Evolutionary conservation across 2,888 invertebrate species (phyloP).

Genomic region (Tipula vernalis): DNA sequence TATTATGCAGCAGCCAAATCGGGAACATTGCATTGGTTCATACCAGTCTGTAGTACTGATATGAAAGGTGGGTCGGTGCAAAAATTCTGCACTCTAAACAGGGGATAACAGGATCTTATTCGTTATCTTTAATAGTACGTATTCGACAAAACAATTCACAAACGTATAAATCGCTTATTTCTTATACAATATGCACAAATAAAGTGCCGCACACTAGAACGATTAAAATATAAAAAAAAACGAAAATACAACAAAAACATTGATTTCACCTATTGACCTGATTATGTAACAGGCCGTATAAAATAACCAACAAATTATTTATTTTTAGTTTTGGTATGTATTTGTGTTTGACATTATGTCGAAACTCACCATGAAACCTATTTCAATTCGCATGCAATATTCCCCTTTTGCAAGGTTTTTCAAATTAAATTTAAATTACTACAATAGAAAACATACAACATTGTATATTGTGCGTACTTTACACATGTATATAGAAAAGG

Average conservation of each 20-base stretch:
- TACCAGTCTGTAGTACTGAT: too few species aligned
- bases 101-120: too few species aligned
- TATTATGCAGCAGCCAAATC: too few species aligned
- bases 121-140: too few species aligned
- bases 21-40: too few species aligned
- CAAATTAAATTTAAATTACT: background rate
- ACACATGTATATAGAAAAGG: background rate
- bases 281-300: background rate
- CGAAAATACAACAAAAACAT: background rate
- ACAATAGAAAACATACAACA: background rate
- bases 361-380: background rate
- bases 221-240: too few species aligned
- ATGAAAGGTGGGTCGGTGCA: too few species aligned
- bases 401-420: background rate
- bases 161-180: too few species aligned
- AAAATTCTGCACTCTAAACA: too few species aligned
- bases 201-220: too few species aligned
- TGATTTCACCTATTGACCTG: background rate
- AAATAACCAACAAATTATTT: background rate
- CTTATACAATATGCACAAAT: too few species aligned
- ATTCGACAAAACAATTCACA: too few species aligned
- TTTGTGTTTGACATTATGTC: constrained; percentile 1
- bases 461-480: background rate
- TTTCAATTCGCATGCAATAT: background rate
- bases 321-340: background rate